Evolutionary conservation across 2,797 vertebrate genomes (phyloP), one percentile per base, ranked within the genome.

Genomic region (Semotilus atromaculatus): DNA sequence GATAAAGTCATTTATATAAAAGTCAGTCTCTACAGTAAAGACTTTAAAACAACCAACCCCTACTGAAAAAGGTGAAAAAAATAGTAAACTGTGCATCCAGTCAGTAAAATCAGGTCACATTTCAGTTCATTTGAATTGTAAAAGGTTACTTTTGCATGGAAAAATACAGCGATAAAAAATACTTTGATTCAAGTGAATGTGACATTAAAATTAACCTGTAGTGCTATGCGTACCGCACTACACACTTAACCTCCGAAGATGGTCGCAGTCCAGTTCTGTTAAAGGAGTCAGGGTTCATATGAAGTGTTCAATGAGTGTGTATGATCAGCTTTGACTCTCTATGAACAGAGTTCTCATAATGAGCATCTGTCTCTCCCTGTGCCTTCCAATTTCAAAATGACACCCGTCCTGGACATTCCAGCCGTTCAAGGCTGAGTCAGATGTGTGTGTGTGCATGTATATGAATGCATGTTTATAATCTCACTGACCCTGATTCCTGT

Each of bases 401-500:
- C 45, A 78, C 51, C 26, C 53, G 1, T 75, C 7, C 26, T 77
- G 62, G 7, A 72, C 18, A 48, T 79, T 71, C 67, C 67, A 72
- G 68, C 29, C 9, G 11, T 48, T 85, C 48, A 75, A 43, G 79
- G 31, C 40, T 1, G 62, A 40, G 62, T 66, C n/a, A 45, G 64
- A 72, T 78, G 66, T 48, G 64, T 80, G 48, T 87, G 73, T 78
- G 51, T 81, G 74, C 67, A 34, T 70, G 16, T 53, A 40, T 58
- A 51, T 80, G 21, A 26, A 23, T 73, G 68, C 29, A 34, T 72
- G 36, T 83, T 88, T 84, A 84, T 87, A 81, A 87, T 84, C 89
- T 86, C 72, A 58, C 51, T 86, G 85, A 86, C 83, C 85, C 81
- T 84, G 51, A 80, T 83, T 89, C 84, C 85, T 83, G 58, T 81